Base-by-base conservation (phyloP, 2,888 invertebrate genomes). In the Ennomos fuscantarius region DNA sequence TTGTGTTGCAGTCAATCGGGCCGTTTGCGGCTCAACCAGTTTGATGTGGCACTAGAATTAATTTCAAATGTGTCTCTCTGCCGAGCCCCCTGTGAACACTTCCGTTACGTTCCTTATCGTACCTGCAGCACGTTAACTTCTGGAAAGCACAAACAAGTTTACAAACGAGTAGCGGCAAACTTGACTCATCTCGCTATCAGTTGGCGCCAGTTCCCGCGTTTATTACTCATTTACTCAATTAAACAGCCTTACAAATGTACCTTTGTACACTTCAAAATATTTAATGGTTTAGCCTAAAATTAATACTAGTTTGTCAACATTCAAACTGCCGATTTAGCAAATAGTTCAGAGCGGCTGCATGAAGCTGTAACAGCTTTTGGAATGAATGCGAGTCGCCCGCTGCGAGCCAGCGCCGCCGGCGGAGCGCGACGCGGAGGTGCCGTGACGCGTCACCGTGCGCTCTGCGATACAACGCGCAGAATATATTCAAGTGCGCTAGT, bases 131-230 rank as follows among this genome's bases (percentile, higher is more conserved):
- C 6, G 24, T 24, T 6, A 46, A 54, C 12, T 54, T 53, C 13
- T 35, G 9, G 8, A 42, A 46, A 54, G 42, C 41, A 42, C 42
- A 47, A 50, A 50, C 45, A 45, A 55, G 3, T 32, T 13, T 9
- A 49, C 49, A 49, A 49, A 55, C 32, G 42, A 55, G 49, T 35
- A 34, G 37, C 15, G 35, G 24, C 43, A 31, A 40, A 55, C 43
- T 44, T 32, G 12, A 6, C 6, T 41, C 33, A 12, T 35, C 37
- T 37, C 47, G 36, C 44, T 48, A 43, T 47, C 48, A 33, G 48
- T 55, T 55, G 39, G 55, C 15, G 37, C 48, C 55, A 43, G 48
- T 48, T 55, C 8, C 53, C 41, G 24, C 10, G 9, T 12, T 8
- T 2, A 10, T 31, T 39, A 8, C 39, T 32, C 40, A 24, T 24